These are phyloP conservation scores for Leptogaster cylindrica DNA, from an alignment of 2,888 invertebrate species.

Conservation along the genomic window DNA sequence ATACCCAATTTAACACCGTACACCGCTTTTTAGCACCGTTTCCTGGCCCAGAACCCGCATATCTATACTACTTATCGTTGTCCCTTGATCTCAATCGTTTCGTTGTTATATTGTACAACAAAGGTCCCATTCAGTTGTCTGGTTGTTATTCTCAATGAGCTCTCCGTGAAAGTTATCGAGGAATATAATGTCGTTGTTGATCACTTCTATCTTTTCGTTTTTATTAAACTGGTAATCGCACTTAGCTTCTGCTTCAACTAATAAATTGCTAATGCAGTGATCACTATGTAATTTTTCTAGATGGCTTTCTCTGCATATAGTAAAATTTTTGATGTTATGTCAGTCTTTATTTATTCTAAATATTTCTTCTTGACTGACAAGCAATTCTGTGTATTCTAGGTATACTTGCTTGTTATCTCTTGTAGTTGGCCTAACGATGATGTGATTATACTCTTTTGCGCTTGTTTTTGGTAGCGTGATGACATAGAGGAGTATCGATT, in stretches of 20 bases:
- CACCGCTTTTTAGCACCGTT: too few relatives aligned
- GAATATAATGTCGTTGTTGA: too few relatives aligned
- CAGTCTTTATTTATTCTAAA: neutral
- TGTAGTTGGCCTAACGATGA: neutral
- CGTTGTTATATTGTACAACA: too few relatives aligned
- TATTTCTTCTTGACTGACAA: neutral
- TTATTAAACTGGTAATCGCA: too few relatives aligned
- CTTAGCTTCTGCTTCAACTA: constrained; percentile 41
- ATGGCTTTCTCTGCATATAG: neutral
- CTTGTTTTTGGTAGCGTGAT: constrained; percentile 38
- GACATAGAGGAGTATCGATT: constrained; percentile 38
- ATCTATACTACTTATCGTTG: neutral
- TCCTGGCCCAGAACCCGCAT: too few relatives aligned
- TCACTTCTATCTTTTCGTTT: too few relatives aligned
- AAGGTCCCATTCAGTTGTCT: neutral
- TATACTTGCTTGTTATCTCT: neutral
- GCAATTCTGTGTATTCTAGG: neutral
- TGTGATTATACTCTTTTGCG: neutral
- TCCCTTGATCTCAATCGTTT: too few relatives aligned
- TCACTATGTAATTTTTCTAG: neutral
- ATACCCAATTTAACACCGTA: too few relatives aligned
- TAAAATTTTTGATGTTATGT: neutral
- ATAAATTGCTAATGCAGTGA: neutral
- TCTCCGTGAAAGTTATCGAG: too few relatives aligned
- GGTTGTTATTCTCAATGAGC: too few relatives aligned